Conservation (phyloP, 2,888 invertebrate genomes). For the Nasonia oneida region DNA sequence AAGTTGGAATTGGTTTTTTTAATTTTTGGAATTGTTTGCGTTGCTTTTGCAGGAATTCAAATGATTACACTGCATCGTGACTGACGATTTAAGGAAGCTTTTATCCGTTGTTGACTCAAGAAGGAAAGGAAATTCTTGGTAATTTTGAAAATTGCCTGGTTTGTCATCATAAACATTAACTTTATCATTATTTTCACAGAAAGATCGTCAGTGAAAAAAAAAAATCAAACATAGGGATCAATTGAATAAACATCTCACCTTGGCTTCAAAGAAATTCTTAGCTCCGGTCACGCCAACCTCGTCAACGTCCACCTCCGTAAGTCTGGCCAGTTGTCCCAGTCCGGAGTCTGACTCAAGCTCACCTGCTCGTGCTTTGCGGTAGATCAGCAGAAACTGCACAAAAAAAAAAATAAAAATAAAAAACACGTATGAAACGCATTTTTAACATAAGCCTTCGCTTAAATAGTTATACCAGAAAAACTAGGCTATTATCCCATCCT, state of each 20-base stretch:
- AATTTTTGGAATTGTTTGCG: not conserved
- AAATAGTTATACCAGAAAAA: not conserved
- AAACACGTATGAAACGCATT: not conserved
- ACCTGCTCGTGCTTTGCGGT: slow-evolving; percentile 94
- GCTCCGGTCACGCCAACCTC: slow-evolving; percentile 97
- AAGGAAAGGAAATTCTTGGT: no score
- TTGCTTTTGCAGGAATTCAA: no score
- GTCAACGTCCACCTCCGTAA: slow-evolving; percentile 95
- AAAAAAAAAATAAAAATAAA: slow-evolving; percentile 60
- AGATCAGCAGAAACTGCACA: slow-evolving; percentile 85
- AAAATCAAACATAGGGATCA: not conserved
- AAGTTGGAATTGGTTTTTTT: not conserved
- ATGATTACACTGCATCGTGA: no score
- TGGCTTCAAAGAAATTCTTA: slow-evolving; percentile 97
- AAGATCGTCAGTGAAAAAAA: not conserved
- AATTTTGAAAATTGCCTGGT: no score
- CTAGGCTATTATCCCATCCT: not conserved
- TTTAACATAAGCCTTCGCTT: not conserved
- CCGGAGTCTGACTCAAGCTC: slow-evolving; percentile 94
- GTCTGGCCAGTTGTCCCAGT: slow-evolving; percentile 89
- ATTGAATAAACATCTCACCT: slow-evolving; percentile 82
- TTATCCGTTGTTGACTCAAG: no score
- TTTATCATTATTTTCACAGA: no score
- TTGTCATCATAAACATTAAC: no score
- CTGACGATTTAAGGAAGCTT: no score